These are phyloP conservation scores for Dasyornis broadbenti DNA, from an alignment of 2,113 vertebrate species.

Conservation along the genomic window DNA sequence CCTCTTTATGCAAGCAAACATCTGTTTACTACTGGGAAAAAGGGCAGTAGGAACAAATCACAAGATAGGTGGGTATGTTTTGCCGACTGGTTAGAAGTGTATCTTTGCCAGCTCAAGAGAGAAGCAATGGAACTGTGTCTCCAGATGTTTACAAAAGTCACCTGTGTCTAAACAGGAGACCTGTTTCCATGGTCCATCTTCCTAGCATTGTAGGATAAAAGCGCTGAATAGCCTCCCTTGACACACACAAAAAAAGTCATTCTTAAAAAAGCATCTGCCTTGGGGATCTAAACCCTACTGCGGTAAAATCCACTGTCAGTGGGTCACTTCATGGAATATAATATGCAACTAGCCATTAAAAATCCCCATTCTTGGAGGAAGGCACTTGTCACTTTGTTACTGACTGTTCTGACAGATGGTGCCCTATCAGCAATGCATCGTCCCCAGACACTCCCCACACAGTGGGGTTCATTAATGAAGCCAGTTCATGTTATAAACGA, in stretches of 20 bases:
- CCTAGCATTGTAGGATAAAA: not conserved
- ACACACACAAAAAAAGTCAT: not conserved
- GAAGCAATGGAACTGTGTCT: not conserved
- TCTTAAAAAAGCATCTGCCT: not conserved
- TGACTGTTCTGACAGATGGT: conserved; percentile 39
- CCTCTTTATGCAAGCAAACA: not conserved
- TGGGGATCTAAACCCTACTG: not conserved
- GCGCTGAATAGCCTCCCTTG: not conserved
- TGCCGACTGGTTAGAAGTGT: not conserved
- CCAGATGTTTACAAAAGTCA: not conserved
- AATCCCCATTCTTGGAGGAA: not conserved
- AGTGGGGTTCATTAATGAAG: conserved; percentile 20
- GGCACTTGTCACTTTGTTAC: not conserved
- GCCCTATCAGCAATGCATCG: not conserved
- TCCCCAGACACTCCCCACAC: conserved; percentile 22
- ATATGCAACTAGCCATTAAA: not conserved
- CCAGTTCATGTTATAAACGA: not conserved
- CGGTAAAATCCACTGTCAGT: not conserved
- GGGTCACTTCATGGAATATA: not conserved
- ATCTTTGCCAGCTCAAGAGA: not conserved
- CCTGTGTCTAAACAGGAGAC: not conserved
- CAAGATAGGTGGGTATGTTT: not conserved
- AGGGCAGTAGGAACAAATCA: not conserved
- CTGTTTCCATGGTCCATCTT: not conserved
- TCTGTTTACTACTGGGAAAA: not conserved